These are phyloP conservation scores for Hipposideros armiger DNA, from an alignment of 2,113 vertebrate genomes.

Conservation along the genomic window DNA sequence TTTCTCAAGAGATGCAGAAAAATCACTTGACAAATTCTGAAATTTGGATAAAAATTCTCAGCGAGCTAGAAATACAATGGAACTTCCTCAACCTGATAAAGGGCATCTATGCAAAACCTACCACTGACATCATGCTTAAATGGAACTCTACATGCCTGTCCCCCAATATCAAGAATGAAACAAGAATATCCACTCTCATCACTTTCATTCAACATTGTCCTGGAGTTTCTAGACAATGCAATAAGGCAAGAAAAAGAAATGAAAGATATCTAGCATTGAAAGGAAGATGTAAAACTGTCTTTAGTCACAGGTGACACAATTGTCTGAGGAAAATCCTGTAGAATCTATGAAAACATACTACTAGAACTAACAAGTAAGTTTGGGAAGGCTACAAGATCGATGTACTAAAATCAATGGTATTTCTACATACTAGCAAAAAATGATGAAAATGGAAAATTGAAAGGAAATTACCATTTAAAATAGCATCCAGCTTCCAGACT, in stretches of 20 bases:
- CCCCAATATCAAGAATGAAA: not conserved
- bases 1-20: not conserved
- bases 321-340: not conserved
- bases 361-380: not conserved
- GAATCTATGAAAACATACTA: not conserved
- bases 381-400: not conserved
- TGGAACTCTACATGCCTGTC: not conserved
- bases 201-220: not conserved
- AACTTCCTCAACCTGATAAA: not conserved
- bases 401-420: not conserved
- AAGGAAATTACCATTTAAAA: not conserved
- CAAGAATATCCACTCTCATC: not conserved
- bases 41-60: not conserved
- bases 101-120: not conserved
- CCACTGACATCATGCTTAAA: not conserved
- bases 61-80: not conserved
- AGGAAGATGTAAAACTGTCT: not conserved
- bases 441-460: not conserved
- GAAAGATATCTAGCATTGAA: not conserved
- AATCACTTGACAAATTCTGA: not conserved
- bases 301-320: not conserved
- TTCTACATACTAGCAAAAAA: not conserved
- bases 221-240: not conserved
- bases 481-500: not conserved
- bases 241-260: conserved; percentile 26